phyloP scores from a whole-genome alignment of 1,140 invertebrate genomes.

The Cydia strobilella region DNA sequence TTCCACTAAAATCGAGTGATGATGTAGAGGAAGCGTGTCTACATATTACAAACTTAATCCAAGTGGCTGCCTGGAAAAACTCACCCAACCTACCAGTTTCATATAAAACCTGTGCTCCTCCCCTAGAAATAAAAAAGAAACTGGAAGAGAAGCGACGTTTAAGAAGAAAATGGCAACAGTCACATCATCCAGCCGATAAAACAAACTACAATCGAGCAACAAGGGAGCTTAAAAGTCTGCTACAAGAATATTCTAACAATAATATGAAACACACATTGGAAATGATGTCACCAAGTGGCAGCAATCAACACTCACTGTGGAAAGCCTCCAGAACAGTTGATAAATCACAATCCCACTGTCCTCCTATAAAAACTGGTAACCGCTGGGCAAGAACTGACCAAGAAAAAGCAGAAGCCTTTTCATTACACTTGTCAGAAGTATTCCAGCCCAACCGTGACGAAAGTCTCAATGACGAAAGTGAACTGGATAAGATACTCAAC shows the following conservation, averaged over 20 bases:
- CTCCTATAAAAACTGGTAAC: neutral
- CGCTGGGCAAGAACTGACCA: slow-evolving; percentile 31
- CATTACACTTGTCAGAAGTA: slow-evolving; percentile 33
- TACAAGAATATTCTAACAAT: neutral
- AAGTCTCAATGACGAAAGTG: neutral
- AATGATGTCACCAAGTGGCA: neutral
- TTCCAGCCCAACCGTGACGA: slow-evolving; percentile 34
- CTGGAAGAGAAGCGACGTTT: slow-evolving; percentile 34
- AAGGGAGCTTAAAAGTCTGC: neutral
- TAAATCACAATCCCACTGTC: neutral
- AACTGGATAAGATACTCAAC: slow-evolving; percentile 24
- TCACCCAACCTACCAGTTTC: neutral
- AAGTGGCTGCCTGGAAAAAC: slow-evolving; percentile 14
- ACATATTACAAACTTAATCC: slow-evolving; percentile 18
- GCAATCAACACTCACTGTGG: slow-evolving; percentile 1
- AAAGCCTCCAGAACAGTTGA: neutral
- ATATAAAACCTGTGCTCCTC: neutral
- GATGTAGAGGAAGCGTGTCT: slow-evolving; percentile 29
- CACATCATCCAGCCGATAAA: slow-evolving; percentile 27
- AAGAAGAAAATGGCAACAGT: slow-evolving; percentile 31
- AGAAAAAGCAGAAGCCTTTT: slow-evolving; percentile 40
- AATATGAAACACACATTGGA: neutral
- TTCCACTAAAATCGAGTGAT: slow-evolving; percentile 2
- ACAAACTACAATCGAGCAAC: slow-evolving; percentile 22
- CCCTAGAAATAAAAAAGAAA: slow-evolving; percentile 16